These are phyloP conservation scores for Heliothis subflexa DNA, from an alignment of 1,140 invertebrate genomes.

Conservation along the genomic window DNA sequence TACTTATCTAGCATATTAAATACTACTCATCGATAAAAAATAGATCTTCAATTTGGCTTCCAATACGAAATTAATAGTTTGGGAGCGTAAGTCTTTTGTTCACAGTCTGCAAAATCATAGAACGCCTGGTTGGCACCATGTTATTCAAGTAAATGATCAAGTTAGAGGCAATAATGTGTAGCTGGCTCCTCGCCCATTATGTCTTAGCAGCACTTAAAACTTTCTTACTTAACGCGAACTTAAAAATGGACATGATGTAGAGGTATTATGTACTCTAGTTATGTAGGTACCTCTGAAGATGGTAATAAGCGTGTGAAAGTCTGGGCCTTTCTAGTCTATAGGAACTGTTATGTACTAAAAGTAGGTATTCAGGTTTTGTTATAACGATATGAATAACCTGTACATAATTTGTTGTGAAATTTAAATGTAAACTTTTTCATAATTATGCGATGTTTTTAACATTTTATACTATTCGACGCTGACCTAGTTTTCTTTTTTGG, in stretches of 20 bases:
- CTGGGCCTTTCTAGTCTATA: too few species aligned
- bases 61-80: too few species aligned
- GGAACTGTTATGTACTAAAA: too few species aligned
- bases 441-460: too few species aligned
- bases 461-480: too few species aligned
- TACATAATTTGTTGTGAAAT: too few species aligned
- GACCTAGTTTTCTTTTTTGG: too few species aligned
- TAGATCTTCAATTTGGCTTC: too few species aligned
- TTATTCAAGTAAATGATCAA: constrained; percentile 8
- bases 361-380: too few species aligned
- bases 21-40: background rate
- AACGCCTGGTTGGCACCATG: constrained; percentile 6
- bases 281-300: background rate
- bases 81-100: background rate
- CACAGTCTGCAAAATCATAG: constrained; percentile 6
- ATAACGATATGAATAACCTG: too few species aligned
- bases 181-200: constrained; percentile 14
- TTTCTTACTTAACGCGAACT: constrained; percentile 29
- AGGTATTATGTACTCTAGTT: constrained; percentile 1
- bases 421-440: too few species aligned
- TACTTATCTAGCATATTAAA: background rate
- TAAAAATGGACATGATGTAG: constrained; percentile 27
- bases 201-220: constrained; percentile 22
- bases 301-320: too few species aligned
- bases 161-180: constrained; percentile 8